A percentile compares a stretch with the other conserved stretches of the same genome.
These are phyloP conservation scores for Acleris holmiana DNA, from an alignment of 2,888 invertebrate species.

Conservation along the genomic window DNA sequence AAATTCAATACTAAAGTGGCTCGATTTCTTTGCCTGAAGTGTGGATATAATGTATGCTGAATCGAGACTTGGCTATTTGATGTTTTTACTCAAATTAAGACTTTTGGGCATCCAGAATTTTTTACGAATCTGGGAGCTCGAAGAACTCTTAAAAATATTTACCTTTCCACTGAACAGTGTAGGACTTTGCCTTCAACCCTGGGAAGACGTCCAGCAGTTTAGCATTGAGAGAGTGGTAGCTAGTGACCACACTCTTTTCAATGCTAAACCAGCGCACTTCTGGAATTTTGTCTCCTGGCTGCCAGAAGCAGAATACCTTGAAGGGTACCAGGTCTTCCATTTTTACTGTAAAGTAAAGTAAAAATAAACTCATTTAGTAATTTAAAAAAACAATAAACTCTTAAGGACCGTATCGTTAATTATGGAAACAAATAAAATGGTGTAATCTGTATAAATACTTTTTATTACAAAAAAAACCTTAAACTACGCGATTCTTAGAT, in stretches of 20 bases:
- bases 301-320: conserved; percentile 75
- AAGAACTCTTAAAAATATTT: conserved; percentile 39
- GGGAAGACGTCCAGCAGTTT: conserved; percentile 85
- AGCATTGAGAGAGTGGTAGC: conserved; percentile 80
- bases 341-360: conserved; percentile 24
- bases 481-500: too few relatives aligned
- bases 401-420: too few relatives aligned
- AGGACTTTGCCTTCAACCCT: conserved; percentile 71
- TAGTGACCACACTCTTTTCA: conserved; percentile 80
- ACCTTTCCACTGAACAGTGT: conserved; percentile 87
- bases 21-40: too few relatives aligned
- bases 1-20: too few relatives aligned
- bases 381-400: too few relatives aligned
- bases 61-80: too few relatives aligned
- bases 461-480: too few relatives aligned
- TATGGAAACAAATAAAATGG: too few relatives aligned
- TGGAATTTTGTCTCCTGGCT: conserved; percentile 62
- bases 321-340: conserved; percentile 78
- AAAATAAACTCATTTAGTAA: too few relatives aligned
- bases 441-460: too few relatives aligned
- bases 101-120: background rate
- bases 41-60: too few relatives aligned
- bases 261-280: conserved; percentile 87
- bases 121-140: background rate
- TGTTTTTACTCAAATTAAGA: too few relatives aligned